These are phyloP conservation scores for Nycteola revayana DNA, from an alignment of 2,888 invertebrate species.

Conservation along the genomic window DNA sequence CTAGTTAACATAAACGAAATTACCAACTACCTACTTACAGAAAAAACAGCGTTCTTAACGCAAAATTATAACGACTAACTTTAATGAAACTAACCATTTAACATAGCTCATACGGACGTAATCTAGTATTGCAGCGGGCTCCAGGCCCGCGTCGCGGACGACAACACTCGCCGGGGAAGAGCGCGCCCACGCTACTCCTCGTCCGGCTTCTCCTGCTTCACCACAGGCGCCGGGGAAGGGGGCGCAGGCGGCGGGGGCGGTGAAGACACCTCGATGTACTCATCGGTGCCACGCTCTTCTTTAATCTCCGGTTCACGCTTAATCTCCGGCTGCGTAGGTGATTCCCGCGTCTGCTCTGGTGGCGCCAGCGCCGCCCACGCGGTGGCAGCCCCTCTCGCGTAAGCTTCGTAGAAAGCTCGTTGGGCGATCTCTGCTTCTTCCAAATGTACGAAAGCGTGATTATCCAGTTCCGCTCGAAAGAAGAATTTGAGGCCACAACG, in stretches of 20 bases:
- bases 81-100: conserved; percentile 57
- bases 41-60: conserved; percentile 75
- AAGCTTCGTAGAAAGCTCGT: conserved; percentile 73
- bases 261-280: conserved; percentile 76
- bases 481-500: conserved; percentile 93
- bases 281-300: conserved; percentile 66
- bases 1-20: conserved; percentile 64
- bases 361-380: conserved; percentile 73
- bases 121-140: conserved; percentile 78
- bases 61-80: conserved; percentile 64
- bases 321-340: conserved; percentile 43
- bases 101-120: conserved; percentile 68
- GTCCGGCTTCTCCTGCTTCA: conserved; percentile 70
- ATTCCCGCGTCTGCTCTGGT: conserved; percentile 42
- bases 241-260: conserved; percentile 51
- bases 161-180: conserved; percentile 41
- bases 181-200: conserved; percentile 42
- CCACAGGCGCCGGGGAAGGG: conserved; percentile 43
- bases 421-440: conserved; percentile 79
- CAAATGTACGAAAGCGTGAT: conserved; percentile 86
- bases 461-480: conserved; percentile 95
- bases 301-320: conserved; percentile 71
- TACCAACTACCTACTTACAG: conserved; percentile 47
- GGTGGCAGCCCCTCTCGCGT: conserved; percentile 68
- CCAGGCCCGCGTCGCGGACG: conserved; percentile 65